These are phyloP conservation scores for Mustelus asterias DNA, from an alignment of 2,113 vertebrate species.

Conservation along the genomic window DNA sequence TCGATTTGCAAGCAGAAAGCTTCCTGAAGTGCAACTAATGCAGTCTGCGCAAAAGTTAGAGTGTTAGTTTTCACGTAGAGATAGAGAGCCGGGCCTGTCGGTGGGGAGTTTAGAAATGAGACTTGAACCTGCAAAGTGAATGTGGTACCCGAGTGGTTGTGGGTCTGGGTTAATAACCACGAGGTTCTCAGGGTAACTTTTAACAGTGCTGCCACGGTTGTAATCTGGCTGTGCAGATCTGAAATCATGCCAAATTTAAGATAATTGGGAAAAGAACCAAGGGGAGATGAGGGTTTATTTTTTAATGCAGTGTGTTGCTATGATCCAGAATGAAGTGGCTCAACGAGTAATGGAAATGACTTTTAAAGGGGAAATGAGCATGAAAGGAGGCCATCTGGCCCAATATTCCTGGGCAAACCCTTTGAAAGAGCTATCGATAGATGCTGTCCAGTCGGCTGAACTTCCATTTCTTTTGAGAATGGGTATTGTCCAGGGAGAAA, in stretches of 20 bases:
- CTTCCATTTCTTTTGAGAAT: no score
- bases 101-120: neutral
- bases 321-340: neutral
- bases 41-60: neutral
- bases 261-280: neutral
- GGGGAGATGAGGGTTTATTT: neutral
- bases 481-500: no score
- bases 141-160: neutral
- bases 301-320: neutral
- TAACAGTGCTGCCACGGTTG: neutral
- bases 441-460: no score
- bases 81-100: neutral
- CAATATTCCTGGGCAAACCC: neutral
- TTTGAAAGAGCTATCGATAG: neutral
- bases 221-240: neutral
- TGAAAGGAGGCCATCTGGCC: neutral
- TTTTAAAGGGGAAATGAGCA: neutral
- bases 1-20: neutral
- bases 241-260: neutral
- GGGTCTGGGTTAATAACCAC: neutral
- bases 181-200: neutral
- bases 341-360: neutral
- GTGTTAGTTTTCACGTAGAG: neutral
- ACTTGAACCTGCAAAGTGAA: neutral
- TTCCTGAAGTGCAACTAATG: neutral